A percentile compares a stretch with the other conserved stretches of the same genome.
These are phyloP conservation scores for Cephalopachus bancanus DNA, from an alignment of 2,797 vertebrate species.

Conservation along the genomic window DNA sequence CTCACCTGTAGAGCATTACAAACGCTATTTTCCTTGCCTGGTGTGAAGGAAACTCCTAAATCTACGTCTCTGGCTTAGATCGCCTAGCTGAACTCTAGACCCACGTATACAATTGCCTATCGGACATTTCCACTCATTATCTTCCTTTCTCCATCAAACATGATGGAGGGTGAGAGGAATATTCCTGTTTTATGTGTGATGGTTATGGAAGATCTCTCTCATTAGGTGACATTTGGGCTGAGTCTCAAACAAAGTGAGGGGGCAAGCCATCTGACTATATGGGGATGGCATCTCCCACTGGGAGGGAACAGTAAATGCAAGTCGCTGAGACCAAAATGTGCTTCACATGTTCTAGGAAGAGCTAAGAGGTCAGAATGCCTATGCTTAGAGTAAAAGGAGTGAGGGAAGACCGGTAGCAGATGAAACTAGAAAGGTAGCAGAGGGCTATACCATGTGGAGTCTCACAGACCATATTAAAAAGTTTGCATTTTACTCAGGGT, in stretches of 20 bases:
- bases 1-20: constrained; percentile 35
- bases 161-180: background rate
- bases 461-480: background rate
- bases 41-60: constrained; percentile 2
- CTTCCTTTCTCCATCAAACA: constrained; percentile 54
- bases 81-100: constrained; percentile 23
- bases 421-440: constrained; percentile 7
- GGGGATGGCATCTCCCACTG: background rate
- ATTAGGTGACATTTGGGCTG: constrained; percentile 21
- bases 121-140: background rate
- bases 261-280: background rate
- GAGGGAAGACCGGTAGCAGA: constrained; percentile 7
- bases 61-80: constrained; percentile 1
- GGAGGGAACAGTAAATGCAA: constrained; percentile 44
- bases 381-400: background rate
- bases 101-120: constrained; percentile 21
- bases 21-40: background rate
- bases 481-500: constrained; percentile 55
- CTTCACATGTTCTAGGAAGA: constrained; percentile 19
- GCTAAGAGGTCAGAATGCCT: background rate
- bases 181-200: constrained; percentile 4
- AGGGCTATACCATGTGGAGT: background rate
- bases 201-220: constrained; percentile 13
- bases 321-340: background rate
- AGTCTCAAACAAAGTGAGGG: constrained; percentile 35